phyloP scores from a whole-genome alignment of 2,797 vertebrate species.

The Tinamus major region DNA sequence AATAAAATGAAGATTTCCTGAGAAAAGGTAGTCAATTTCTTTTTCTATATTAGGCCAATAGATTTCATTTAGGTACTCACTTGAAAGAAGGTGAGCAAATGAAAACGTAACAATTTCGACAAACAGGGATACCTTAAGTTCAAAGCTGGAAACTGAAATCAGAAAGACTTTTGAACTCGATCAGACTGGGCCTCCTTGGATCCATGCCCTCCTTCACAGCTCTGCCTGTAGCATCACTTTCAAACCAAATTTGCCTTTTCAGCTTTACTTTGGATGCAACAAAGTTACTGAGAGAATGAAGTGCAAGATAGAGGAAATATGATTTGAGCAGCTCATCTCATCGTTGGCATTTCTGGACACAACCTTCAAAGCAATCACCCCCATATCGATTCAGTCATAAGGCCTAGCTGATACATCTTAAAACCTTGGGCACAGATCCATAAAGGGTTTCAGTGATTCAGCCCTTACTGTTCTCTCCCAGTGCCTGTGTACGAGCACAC shows the following conservation, averaged over 20 bases:
- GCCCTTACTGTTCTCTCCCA: accelerated
- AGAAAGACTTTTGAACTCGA: accelerated
- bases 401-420: not conserved
- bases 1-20: not conserved
- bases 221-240: not conserved
- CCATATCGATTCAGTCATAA: not conserved
- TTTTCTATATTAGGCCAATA: not conserved
- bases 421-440: not conserved
- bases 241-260: not conserved
- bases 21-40: not conserved
- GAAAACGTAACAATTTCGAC: not conserved
- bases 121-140: not conserved
- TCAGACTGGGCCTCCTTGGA: not conserved
- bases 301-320: not conserved
- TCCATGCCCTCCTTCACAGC: not conserved
- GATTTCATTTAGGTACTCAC: not conserved
- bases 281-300: not conserved
- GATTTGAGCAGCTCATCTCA: not conserved
- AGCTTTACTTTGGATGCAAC: not conserved
- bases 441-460: not conserved
- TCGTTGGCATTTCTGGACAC: not conserved
- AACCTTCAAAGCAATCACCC: not conserved
- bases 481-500: not conserved
- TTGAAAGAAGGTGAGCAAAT: not conserved
- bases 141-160: not conserved